These are phyloP conservation scores for Lithobates sylvaticus DNA, from an alignment of 2,797 vertebrate genomes.

Conservation along the genomic window DNA sequence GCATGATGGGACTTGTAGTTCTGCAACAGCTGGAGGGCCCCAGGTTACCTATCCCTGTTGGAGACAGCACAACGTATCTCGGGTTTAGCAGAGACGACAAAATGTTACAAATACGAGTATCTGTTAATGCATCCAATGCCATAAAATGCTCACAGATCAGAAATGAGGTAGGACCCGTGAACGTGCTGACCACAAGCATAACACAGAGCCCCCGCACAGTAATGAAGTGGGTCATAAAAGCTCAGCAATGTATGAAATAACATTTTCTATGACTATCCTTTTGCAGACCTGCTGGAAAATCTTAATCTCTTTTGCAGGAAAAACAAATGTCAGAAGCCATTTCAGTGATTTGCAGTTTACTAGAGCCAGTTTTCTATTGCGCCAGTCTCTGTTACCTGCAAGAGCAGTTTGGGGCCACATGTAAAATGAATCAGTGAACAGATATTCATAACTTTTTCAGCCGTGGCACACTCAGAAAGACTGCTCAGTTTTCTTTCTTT, in stretches of 20 bases:
- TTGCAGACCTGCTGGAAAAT: neutral
- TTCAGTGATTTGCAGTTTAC: neutral
- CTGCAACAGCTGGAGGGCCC: too few species aligned
- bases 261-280: neutral
- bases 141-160: conserved; percentile 2
- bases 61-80: neutral
- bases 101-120: conserved; percentile 4
- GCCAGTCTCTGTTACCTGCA: neutral
- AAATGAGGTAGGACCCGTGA: neutral
- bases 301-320: conserved; percentile 10
- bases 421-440: too few species aligned
- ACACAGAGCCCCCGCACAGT: neutral
- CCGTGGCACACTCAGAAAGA: too few species aligned
- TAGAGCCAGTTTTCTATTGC: neutral
- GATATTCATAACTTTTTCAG: too few species aligned
- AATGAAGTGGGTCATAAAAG: conserved; percentile 28
- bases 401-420: neutral
- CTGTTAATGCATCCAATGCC: conserved; percentile 9
- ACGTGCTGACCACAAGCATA: neutral
- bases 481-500: too few species aligned
- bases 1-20: too few species aligned
- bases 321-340: conserved; percentile 8
- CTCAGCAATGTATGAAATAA: neutral
- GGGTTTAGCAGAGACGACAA: neutral
- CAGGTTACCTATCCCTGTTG: too few species aligned